Evolutionary conservation across 2,797 vertebrate genomes (phyloP).

Genomic region (Arctocebus calabarensis): DNA sequence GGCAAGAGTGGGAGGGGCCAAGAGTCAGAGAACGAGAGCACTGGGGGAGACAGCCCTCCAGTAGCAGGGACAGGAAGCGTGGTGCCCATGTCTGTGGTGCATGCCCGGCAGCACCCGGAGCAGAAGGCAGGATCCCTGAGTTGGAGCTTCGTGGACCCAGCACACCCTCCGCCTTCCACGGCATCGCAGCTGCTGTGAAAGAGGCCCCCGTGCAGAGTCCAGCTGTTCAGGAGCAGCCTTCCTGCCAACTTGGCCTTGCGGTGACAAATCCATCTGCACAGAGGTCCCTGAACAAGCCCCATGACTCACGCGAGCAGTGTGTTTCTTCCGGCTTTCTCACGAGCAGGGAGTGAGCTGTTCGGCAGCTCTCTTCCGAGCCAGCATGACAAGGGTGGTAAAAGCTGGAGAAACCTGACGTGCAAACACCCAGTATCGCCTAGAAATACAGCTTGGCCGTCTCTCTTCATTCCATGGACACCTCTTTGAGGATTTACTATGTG

Average conservation of each 20-base stretch:
- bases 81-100: not conserved
- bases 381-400: not conserved
- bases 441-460: not conserved
- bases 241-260: not conserved
- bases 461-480: not conserved
- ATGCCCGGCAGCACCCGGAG: not conserved
- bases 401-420: not conserved
- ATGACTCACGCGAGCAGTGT: not conserved
- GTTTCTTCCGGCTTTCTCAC: not conserved
- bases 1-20: too few species aligned
- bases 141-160: accelerated
- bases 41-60: not conserved
- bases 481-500: not conserved
- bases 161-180: accelerated
- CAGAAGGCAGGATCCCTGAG: not conserved
- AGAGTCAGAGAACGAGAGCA: not conserved
- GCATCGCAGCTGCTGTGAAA: not conserved
- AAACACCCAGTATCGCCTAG: not conserved
- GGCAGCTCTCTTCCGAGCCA: not conserved
- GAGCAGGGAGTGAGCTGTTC: not conserved
- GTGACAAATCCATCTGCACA: not conserved
- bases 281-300: not conserved
- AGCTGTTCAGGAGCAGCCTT: not conserved
- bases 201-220: not conserved
- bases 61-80: not conserved